Evolutionary conservation across 2,888 invertebrate genomes (phyloP), one percentile per base, ranked within the genome.

Genomic region (Tanypteryx hageni): DNA sequence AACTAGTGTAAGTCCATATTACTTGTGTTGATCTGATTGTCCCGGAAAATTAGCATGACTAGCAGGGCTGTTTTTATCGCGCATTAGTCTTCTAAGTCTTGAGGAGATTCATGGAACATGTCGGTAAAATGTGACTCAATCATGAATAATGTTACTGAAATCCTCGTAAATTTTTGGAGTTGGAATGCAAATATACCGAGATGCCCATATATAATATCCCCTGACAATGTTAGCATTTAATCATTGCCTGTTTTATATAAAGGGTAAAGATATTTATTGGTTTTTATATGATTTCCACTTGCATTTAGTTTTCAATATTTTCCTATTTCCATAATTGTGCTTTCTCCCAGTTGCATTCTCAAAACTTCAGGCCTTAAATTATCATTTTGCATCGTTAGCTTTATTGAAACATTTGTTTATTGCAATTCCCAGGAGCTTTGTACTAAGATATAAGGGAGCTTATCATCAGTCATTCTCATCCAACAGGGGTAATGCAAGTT

Each of bases 181-280:
- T 57, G 18, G n/a, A 83, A 31, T 89, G 68, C 31, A 89, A 64
- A 44, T 10, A 64, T 89, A 76, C n/a, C 64, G n/a, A 16, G 61
- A 27, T 64, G 56, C 59, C 44, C 64, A 18, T 89, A 64, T 56
- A 64, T 64, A 83, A 56, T 27, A n/a, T 44, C 83, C 44, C 83
- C 57, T 44, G 64, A 89, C 44, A 44, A 89, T 27, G 9, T 64
- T 64, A 89, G 89, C 89, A 89, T 89, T 89, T 89, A 68, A 68
- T 89, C 64, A 44, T 89, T n/a, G 7, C 44, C 64, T 64, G 31
- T 89, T 58, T 27, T 27, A 14, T 13, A 11, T 64, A n/a, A 68
- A 89, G 56, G 44, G 68, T 64, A 89, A 89, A 85, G 44, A 61
- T 89, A 89, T 61, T 68, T 89, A 89, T 64, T 89, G 44, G n/a